phyloP scores from a whole-genome alignment of 2,888 invertebrate species.

The Orgyia antiqua region DNA sequence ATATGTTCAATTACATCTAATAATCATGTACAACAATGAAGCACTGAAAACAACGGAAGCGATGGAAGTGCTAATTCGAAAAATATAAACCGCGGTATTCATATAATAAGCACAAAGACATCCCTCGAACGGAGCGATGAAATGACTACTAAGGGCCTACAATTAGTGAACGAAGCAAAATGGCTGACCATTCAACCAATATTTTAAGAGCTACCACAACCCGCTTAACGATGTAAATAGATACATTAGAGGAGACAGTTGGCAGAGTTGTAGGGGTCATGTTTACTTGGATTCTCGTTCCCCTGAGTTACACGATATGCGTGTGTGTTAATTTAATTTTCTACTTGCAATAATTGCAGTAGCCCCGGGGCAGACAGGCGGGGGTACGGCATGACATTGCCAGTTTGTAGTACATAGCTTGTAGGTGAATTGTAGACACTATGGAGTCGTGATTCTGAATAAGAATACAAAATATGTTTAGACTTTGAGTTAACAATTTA shows the following conservation, averaged over 20 bases:
- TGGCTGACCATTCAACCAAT: slow-evolving; percentile 59
- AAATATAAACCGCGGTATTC: slow-evolving; percentile 64
- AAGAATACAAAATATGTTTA: no score
- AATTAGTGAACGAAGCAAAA: slow-evolving; percentile 71
- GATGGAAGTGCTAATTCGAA: slow-evolving; percentile 74
- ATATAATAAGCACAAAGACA: slow-evolving; percentile 61
- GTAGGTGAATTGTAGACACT: slow-evolving; percentile 5
- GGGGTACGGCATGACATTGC: slow-evolving; percentile 43
- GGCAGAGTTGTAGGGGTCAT: slow-evolving; percentile 28
- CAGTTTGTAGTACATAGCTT: slow-evolving; percentile 53
- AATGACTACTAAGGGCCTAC: slow-evolving; percentile 61
- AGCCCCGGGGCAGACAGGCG: slow-evolving; percentile 44
- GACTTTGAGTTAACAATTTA: no score
- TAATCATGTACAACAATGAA: slow-evolving; percentile 59
- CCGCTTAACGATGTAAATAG: slow-evolving; percentile 1
- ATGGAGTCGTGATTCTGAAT: no score
- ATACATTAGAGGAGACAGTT: slow-evolving; percentile 19
- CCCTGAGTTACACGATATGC: slow-evolving; percentile 54
- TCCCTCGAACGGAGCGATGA: slow-evolving; percentile 58
- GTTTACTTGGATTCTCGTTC: slow-evolving; percentile 43
- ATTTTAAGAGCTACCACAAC: slow-evolving; percentile 12
- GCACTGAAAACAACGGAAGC: slow-evolving; percentile 55
- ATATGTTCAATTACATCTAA: slow-evolving; percentile 33
- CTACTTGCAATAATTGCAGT: slow-evolving; percentile 67
- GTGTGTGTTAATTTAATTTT: slow-evolving; percentile 78